These are phyloP conservation scores for Plemyria rubiginata DNA, from an alignment of 2,888 invertebrate species.

Conservation along the genomic window DNA sequence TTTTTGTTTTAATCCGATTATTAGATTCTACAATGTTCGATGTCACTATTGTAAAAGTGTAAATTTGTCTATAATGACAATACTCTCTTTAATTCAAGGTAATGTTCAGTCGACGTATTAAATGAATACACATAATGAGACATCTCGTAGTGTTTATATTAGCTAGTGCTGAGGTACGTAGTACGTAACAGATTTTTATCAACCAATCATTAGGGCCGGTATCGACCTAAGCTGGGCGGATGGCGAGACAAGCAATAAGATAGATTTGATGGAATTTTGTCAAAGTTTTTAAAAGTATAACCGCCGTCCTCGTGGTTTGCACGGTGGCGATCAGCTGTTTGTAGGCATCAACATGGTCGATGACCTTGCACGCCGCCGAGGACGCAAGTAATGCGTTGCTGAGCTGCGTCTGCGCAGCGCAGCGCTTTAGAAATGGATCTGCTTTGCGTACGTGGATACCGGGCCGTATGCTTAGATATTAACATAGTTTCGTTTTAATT, in stretches of 20 bases:
- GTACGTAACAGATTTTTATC: conserved; percentile 7
- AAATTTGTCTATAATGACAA: conserved; percentile 14
- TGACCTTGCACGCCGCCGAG: too few relatives aligned
- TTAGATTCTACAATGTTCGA: conserved; percentile 19
- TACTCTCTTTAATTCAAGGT: conserved; percentile 2
- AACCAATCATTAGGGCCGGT: not conserved
- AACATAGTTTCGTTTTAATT: conserved; percentile 16
- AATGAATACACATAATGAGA: conserved; percentile 11
- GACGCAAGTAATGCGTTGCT: too few relatives aligned
- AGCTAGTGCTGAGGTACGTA: conserved; percentile 9
- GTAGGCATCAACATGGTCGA: too few relatives aligned
- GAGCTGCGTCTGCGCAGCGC: too few relatives aligned
- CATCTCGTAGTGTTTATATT: conserved; percentile 1
- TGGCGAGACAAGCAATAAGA: not conserved
- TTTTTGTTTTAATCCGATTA: conserved; percentile 26
- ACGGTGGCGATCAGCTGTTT: too few relatives aligned
- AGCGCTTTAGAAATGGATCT: not conserved
- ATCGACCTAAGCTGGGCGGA: not conserved
- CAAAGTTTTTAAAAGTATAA: too few relatives aligned
- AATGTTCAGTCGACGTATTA: conserved; percentile 1
- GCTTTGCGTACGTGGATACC: not conserved
- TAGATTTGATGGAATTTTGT: not conserved
- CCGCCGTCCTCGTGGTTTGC: too few relatives aligned
- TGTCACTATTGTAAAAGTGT: conserved; percentile 33
- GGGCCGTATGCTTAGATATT: conserved; percentile 6